Conservation (phyloP, 2,888 invertebrate species). For the Drosophila mettleri region DNA sequence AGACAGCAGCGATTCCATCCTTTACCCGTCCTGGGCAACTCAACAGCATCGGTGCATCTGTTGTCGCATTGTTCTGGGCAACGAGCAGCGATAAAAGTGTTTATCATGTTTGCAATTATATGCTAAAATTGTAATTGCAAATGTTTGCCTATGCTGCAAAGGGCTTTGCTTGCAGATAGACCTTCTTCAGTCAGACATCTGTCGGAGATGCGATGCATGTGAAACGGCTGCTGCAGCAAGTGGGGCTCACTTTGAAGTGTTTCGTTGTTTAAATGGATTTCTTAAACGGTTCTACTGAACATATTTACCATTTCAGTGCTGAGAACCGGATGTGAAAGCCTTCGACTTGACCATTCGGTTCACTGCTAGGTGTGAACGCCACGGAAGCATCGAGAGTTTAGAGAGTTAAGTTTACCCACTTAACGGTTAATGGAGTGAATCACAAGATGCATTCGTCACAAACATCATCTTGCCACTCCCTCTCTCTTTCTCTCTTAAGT, state of each 20-base stretch:
- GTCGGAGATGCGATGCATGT: conserved; percentile 15
- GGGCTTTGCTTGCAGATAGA: conserved; percentile 66
- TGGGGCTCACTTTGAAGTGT: conserved; percentile 72
- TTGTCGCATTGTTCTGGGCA: conserved; percentile 56
- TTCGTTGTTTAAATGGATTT: conserved; percentile 77
- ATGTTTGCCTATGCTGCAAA: conserved; percentile 75
- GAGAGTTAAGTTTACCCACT: conserved; percentile 18
- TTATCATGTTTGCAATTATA: conserved; percentile 81
- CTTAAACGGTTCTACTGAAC: conserved; percentile 79
- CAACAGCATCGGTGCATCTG: conserved; percentile 33
- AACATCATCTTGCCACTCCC: not conserved
- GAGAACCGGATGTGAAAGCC: conserved; percentile 77
- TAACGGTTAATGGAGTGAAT: conserved; percentile 31
- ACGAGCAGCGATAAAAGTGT: conserved; percentile 73
- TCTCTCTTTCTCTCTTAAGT: not conserved
- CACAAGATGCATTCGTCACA: conserved; percentile 7
- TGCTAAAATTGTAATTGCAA: conserved; percentile 81
- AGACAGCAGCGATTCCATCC: conserved; percentile 13
- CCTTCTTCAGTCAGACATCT: conserved; percentile 22
- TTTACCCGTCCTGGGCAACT: conserved; percentile 16
- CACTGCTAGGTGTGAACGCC: conserved; percentile 40
- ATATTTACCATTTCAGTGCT: conserved; percentile 59
- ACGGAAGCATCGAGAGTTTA: conserved; percentile 35
- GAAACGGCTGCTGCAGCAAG: conserved; percentile 34
- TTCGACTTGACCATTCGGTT: conserved; percentile 30